These are phyloP conservation scores for Microtus californicus DNA, from an alignment of 2,797 vertebrate species.

Conservation along the genomic window DNA sequence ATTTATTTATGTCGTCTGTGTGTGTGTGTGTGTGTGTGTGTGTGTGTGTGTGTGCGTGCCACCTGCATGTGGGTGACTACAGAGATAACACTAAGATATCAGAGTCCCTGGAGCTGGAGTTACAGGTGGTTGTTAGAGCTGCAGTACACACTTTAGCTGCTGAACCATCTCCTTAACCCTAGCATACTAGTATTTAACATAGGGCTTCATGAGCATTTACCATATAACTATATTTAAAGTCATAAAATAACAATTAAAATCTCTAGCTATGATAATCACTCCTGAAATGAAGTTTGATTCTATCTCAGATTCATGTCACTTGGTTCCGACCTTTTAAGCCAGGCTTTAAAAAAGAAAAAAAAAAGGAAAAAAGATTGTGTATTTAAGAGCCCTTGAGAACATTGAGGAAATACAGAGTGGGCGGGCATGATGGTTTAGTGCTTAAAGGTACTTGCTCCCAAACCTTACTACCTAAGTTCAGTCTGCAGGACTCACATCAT, in stretches of 20 bases:
- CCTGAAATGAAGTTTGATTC: background rate
- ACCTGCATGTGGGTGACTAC: background rate
- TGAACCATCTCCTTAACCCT: background rate
- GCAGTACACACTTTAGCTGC: background rate
- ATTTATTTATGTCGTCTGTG: background rate
- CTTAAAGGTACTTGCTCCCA: background rate
- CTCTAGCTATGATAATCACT: slow-evolving; percentile 20
- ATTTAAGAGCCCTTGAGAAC: background rate
- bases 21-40: background rate
- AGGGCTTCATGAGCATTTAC: slow-evolving; percentile 21
- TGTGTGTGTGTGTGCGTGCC: background rate
- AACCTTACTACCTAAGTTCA: background rate
- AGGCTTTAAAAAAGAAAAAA: too few species aligned
- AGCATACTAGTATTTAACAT: background rate
- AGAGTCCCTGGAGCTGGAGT: background rate
- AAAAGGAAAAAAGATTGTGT: background rate
- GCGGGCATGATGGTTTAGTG: background rate
- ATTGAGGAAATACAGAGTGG: background rate
- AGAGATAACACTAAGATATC: background rate
- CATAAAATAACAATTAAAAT: slow-evolving; percentile 53
- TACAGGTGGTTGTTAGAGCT: background rate
- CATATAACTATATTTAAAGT: slow-evolving; percentile 12
- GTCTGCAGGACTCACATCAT: background rate
- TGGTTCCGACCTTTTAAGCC: background rate
- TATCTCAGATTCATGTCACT: background rate